Conservation (phyloP, 2,888 invertebrate species). For the Digitonthophagus gazella region DNA sequence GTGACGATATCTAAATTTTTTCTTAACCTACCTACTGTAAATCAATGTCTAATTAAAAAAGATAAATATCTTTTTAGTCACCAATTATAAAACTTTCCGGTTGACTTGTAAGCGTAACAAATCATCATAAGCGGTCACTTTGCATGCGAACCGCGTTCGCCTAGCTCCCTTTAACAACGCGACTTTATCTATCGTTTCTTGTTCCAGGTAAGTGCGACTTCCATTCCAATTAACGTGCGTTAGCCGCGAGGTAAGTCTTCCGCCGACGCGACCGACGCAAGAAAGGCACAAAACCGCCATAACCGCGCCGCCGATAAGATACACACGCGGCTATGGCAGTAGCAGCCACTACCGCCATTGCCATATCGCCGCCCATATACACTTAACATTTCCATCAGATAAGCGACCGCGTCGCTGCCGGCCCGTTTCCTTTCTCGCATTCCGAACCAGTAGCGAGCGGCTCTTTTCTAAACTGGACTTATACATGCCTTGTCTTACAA, state of each 20-base stretch:
- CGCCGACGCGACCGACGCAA: background rate
- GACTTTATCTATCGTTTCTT: background rate
- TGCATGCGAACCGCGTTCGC: background rate
- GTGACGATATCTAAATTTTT: too few species aligned
- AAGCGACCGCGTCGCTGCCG: background rate
- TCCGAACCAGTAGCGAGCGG: background rate
- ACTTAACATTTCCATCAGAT: background rate
- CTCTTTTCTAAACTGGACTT: background rate
- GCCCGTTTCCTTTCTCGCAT: background rate
- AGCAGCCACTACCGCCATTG: background rate
- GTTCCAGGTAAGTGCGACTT: background rate
- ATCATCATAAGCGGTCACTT: background rate
- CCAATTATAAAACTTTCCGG: too few species aligned
- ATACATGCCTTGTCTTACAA: too few species aligned
- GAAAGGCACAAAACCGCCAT: background rate
- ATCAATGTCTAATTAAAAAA: too few species aligned
- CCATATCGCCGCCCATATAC: background rate
- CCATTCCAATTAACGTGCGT: background rate
- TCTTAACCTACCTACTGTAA: too few species aligned
- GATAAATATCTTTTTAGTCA: too few species aligned
- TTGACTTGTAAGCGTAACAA: background rate
- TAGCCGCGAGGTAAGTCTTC: background rate
- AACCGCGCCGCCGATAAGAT: background rate
- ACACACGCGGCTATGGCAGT: background rate
- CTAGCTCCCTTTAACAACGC: background rate